Conservation (phyloP, 2,113 vertebrate genomes). For the Phalacrocorax aristotelis region DNA sequence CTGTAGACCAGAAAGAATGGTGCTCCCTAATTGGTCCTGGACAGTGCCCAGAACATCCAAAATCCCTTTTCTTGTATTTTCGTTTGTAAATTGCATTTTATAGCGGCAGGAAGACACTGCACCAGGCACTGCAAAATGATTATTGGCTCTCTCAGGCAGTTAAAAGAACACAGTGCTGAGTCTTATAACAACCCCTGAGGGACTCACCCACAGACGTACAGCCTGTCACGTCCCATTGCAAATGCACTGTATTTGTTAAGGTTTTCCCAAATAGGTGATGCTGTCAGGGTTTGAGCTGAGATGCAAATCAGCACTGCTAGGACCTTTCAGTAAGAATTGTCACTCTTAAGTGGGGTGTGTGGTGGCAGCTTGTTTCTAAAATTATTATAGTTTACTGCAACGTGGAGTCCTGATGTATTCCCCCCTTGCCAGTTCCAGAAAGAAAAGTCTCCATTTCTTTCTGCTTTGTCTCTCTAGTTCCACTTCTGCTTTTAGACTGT, state of each 20-base stretch:
- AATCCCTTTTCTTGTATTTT: neutral
- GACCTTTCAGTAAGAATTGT: neutral
- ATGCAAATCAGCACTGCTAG: neutral
- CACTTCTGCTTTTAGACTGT: neutral
- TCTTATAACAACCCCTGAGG: neutral
- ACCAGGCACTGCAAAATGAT: neutral
- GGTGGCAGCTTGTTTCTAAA: neutral
- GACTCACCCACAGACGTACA: neutral
- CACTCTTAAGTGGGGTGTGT: neutral
- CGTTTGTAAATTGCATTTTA: constrained; percentile 26
- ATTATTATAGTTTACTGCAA: neutral
- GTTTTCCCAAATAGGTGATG: neutral
- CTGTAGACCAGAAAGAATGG: neutral
- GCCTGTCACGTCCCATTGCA: neutral
- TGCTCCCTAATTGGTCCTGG: neutral
- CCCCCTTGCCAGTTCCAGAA: neutral
- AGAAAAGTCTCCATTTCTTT: neutral
- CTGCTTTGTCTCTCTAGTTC: neutral
- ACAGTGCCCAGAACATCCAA: neutral
- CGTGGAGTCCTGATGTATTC: neutral
- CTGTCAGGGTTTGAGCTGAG: neutral
- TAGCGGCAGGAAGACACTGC: neutral
- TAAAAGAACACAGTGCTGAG: neutral
- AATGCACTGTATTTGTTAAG: neutral
- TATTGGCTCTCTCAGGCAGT: constrained; percentile 8